Base-by-base conservation (phyloP, 2,113 vertebrate species). In the Carettochelys insculpta region DNA sequence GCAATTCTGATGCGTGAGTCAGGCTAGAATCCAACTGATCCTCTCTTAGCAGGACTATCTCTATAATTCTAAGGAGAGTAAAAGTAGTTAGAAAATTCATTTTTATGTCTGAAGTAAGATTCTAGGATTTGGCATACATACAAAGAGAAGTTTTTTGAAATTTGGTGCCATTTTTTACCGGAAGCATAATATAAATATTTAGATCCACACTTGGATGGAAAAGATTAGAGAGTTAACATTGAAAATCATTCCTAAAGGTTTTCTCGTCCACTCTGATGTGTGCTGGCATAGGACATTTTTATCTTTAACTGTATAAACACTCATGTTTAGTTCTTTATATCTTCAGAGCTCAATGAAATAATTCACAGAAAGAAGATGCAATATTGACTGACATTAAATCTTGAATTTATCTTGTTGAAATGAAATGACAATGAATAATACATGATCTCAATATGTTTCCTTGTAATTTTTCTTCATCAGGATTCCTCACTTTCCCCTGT, bases 391-490 rank as follows among this genome's bases (percentile, higher is more conserved):
- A 68, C 5, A 31, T 68, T 85, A 47, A 50, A 41, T 38, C 25
- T 80, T 12, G 41, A 54, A 14, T 71, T 54, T 47, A 17, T 80
- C 48, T 47, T 41, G 20, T 19, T 38, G 52, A 77, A 56, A 19
- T 61, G 24, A 48, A 51, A 79, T 73, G 51, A 12, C 53, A 84
- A 73, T 65, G 17, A 43, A 5, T 90, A 61, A 92, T 45, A 56
- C 61, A 1, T 54, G 16, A 54, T 9, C 19, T 88, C 19, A 31
- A 1, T 73, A 10, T 90, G 24, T 83, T 88, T 85, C 73, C 50
- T 82, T 12, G 47, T 71, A 53, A 81, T 85, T 65, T 95, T 56
- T 94, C 50, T 84, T 92, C 80, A 34, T 79, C 94, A 98, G 97
- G 93, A 96, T 81, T 91, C 95, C 77, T 8, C 89, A 31, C 89